phyloP scores from a whole-genome alignment of 2,797 vertebrate species.

The Cyprinella venusta region DNA sequence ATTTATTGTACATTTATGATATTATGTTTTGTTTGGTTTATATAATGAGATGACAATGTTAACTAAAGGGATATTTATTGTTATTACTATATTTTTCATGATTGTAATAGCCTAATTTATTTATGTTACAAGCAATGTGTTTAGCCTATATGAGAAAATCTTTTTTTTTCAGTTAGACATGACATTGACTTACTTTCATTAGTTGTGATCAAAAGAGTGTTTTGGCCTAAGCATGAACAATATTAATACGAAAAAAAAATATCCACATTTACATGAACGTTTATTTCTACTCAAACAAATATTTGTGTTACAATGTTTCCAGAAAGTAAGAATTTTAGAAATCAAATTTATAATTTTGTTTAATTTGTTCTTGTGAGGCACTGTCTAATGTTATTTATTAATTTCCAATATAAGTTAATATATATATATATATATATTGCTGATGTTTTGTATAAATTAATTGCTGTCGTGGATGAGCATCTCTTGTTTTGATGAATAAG shows the following conservation, averaged over 20 bases:
- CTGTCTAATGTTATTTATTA: background rate
- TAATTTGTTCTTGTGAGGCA: background rate
- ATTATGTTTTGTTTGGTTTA: background rate
- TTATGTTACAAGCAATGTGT: background rate
- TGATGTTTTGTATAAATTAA: background rate
- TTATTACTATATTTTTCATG: background rate
- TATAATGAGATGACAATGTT: background rate
- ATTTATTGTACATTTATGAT: background rate
- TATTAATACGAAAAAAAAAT: background rate
- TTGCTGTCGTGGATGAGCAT: background rate
- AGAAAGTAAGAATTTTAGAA: too few species aligned
- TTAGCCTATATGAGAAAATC: background rate
- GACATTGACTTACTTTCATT: background rate
- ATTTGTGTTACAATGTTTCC: background rate
- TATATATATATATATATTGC: too few species aligned
- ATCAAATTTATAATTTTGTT: background rate
- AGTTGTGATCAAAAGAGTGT: background rate
- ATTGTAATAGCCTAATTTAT: background rate
- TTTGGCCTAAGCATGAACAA: background rate
- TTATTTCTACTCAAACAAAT: background rate
- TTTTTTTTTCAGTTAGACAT: background rate
- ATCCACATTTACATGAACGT: background rate
- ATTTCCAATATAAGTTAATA: background rate
- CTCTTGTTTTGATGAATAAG: background rate
- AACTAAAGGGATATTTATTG: background rate